Percentiles rank a stretch among this genome's conserved stretches.
Evolutionary conservation across 2,797 vertebrate genomes (phyloP).

Genomic region (Thaleichthys pacificus): DNA sequence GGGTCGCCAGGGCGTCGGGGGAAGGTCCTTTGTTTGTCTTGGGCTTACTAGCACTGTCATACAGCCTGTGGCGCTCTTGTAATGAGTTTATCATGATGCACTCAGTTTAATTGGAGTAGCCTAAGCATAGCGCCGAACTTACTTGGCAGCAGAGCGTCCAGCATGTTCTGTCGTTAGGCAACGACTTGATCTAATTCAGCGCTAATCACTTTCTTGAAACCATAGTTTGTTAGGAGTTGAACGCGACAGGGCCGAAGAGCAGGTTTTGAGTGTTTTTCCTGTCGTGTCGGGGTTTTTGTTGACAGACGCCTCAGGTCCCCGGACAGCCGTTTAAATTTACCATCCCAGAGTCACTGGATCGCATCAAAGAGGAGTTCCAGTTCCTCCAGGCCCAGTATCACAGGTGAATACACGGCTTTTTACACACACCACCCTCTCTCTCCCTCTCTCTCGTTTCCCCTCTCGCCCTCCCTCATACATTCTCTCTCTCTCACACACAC

Average conservation of each 20-base stretch:
- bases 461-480: no score
- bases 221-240: not conserved
- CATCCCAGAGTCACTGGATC: slow-evolving; percentile 92
- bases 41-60: not conserved
- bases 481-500: slow-evolving; percentile 20
- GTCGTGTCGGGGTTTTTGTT: slow-evolving; percentile 13
- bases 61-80: slow-evolving; percentile 2
- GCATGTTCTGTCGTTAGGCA: not conserved
- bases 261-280: slow-evolving; percentile 1
- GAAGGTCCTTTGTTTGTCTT: slow-evolving; percentile 10
- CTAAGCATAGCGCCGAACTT: not conserved
- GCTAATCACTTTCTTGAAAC: not conserved
- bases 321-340: slow-evolving; percentile 96
- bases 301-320: slow-evolving; percentile 88
- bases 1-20: not conserved
- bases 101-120: slow-evolving; percentile 8
- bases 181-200: not conserved
- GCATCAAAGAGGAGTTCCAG: slow-evolving; percentile 96
- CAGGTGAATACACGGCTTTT: slow-evolving; percentile 73
- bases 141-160: not conserved
- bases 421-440: not conserved
- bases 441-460: no score
- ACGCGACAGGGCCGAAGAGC: not conserved
- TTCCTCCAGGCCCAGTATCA: slow-evolving; percentile 95
- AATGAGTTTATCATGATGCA: slow-evolving; percentile 13